Evolutionary conservation across 2,888 invertebrate genomes (phyloP).

Genomic region (Sipha maydis): DNA sequence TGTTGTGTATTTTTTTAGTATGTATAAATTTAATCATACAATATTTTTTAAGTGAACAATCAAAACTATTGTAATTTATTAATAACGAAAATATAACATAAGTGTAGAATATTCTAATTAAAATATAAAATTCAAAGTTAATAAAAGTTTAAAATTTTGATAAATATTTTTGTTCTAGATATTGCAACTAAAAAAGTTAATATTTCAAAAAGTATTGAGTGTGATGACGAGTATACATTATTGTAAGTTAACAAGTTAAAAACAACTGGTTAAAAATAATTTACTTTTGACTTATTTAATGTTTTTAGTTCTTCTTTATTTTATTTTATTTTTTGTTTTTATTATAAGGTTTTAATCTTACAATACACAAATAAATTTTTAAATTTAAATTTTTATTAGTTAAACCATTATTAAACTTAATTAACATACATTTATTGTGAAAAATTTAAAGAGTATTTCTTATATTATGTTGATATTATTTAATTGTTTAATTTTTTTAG

Average conservation of each 20-base stretch:
- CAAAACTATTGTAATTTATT: too few relatives aligned
- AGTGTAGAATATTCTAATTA: too few relatives aligned
- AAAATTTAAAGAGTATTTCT: too few relatives aligned
- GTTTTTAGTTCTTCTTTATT: background rate
- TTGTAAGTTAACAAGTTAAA: slow-evolving; percentile 2
- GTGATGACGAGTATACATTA: background rate
- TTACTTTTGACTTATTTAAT: background rate
- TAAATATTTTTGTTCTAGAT: background rate
- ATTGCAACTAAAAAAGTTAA: background rate
- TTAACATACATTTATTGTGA: too few relatives aligned
- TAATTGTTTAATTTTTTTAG: background rate
- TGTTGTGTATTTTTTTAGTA: too few relatives aligned
- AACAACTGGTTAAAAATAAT: background rate
- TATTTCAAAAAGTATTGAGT: background rate
- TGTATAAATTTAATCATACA: too few relatives aligned
- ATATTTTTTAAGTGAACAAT: background rate
- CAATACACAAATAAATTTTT: too few relatives aligned
- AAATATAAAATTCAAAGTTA: too few relatives aligned
- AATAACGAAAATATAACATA: too few relatives aligned
- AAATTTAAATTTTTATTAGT: background rate
- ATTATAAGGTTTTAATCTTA: too few relatives aligned
- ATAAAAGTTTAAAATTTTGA: background rate
- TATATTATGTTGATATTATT: background rate
- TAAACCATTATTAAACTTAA: too few relatives aligned
- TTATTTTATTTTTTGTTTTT: background rate